A percentile compares a stretch with the other conserved stretches of the same genome.
Conservation (phyloP, 2,797 vertebrate genomes). For the Gambelia wislizenii region DNA sequence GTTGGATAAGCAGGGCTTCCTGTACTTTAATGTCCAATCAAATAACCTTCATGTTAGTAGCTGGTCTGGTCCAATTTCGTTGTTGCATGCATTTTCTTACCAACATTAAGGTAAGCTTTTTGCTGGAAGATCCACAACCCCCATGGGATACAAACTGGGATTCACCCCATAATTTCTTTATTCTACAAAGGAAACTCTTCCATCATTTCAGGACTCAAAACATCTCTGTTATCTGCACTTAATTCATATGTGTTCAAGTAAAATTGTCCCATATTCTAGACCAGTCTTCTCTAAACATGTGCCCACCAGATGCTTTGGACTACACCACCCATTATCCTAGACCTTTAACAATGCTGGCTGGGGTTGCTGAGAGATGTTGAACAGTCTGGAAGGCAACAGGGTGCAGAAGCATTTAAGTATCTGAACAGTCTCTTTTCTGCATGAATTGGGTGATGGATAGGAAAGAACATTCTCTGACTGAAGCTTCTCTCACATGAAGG, state of each 20-base stretch:
- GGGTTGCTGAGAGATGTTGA: neutral
- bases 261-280: too few relatives aligned
- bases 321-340: too few relatives aligned
- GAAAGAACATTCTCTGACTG: neutral
- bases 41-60: neutral
- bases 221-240: neutral
- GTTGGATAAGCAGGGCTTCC: too few relatives aligned
- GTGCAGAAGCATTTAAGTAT: too few relatives aligned
- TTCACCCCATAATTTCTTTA: neutral
- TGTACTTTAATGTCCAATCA: neutral
- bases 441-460: neutral
- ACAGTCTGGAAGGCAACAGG: neutral
- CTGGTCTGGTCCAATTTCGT: neutral
- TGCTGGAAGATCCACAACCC: neutral
- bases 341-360: too few relatives aligned
- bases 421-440: neutral
- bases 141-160: neutral
- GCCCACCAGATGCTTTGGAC: too few relatives aligned
- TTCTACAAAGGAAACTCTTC: neutral
- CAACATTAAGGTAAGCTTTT: neutral
- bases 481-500: too few relatives aligned
- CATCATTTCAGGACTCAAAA: neutral
- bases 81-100: too few relatives aligned
- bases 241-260: too few relatives aligned
- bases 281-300: too few relatives aligned